Base-by-base conservation (phyloP, 2,888 invertebrate species). In the Andrena chrysosceles region DNA sequence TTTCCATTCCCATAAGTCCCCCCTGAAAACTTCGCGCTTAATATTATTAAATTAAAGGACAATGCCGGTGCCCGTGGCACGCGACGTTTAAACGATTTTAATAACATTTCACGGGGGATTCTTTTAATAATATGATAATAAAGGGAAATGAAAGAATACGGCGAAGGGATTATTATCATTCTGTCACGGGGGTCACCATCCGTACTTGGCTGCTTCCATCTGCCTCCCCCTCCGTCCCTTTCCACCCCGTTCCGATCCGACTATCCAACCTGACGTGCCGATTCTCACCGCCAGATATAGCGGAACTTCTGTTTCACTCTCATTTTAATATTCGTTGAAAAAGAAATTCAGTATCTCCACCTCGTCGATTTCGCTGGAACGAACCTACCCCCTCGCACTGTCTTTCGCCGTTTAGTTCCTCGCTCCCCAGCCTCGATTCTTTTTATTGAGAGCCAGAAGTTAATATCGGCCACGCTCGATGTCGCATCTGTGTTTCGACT, bases 61-160 rank as follows among this genome's bases (percentile, higher is more conserved):
- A 93, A 92, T 91, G 86, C 88, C 83, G 82, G 85, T 85, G 86
- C 63, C 70, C 71, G 68, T 81, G 91, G 90, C 90, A 91, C 91
- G 92, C 90, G 92, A 89, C 91, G 90, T 91, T 92, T 91, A 92
- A 91, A 83, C 91, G 91, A 91, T 90, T 93, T 93, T 93, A 93
- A 93, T 93, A 92, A 92, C 91, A 91, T 93, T 93, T 93, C 93
- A 93, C 93, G 92, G 90, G 48, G 73, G 84, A 92, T 92, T 93
- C 93, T 93, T 93, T 93, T 91, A 93, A 93, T 93, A 93, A 93
- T 93, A 93, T 93, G 93, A 93, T 93, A 93, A 93, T 93, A 93
- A 92, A 92, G 91, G 89, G 91, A 89, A 93, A 92, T 93, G 93
- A 93, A 92, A 93, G 91, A 92, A 93, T 93, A 91, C 90, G 90